Evolutionary conservation across 1,140 invertebrate species (phyloP).

Genomic region (Phortica variegata): DNA sequence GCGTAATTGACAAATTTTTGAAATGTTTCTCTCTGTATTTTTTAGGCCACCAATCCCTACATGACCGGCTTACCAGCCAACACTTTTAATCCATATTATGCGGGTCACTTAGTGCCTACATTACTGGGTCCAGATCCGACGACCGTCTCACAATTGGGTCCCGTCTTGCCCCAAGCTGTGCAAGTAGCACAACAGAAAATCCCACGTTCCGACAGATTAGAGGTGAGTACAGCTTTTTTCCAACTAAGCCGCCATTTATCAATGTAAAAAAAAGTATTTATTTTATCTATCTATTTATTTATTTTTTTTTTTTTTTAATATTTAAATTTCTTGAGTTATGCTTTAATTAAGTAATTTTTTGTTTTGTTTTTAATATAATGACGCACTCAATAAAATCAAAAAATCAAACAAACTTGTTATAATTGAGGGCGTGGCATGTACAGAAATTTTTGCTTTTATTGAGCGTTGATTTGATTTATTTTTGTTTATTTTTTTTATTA

Average conservation of each 20-base stretch:
- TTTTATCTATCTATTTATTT: not conserved
- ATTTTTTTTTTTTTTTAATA: conserved; percentile 6
- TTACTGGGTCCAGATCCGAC: conserved; percentile 79
- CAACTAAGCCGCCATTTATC: not conserved
- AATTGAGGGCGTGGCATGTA: conserved; percentile 1
- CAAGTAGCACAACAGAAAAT: conserved; percentile 84
- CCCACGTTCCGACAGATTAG: conserved; percentile 90
- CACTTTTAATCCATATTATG: conserved; percentile 85
- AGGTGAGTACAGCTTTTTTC: conserved; percentile 69
- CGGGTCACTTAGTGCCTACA: conserved; percentile 82
- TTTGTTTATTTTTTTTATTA: conserved; percentile 18
- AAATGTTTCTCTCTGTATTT: conserved; percentile 7
- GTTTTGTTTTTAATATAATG: conserved; percentile 12
- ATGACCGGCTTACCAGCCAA: conserved; percentile 80
- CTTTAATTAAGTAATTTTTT: conserved; percentile 28
- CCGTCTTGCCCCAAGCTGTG: conserved; percentile 80
- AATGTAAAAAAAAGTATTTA: not conserved
- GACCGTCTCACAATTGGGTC: conserved; percentile 71
- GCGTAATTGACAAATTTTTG: not conserved
- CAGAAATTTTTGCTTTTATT: not conserved
- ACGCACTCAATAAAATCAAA: conserved; percentile 14
- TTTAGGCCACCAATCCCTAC: conserved; percentile 84
- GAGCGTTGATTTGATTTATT: not conserved
- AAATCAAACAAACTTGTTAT: conserved; percentile 19
- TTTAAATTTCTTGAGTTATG: conserved; percentile 12